phyloP scores from a whole-genome alignment of 2,113 vertebrate genomes.

The Charadrius vociferus region DNA sequence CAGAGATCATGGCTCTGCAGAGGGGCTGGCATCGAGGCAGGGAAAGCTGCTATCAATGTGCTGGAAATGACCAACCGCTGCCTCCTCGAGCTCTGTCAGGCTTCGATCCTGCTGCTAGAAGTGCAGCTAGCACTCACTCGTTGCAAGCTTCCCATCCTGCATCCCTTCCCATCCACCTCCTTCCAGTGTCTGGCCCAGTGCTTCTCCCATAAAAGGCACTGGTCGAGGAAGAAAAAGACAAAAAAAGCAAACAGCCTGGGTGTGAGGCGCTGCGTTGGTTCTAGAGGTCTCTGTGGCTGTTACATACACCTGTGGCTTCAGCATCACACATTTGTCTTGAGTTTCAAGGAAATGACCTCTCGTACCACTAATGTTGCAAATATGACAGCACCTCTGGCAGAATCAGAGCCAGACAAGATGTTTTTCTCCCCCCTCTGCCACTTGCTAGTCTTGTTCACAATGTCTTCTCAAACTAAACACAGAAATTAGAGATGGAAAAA shows the following conservation, averaged over 20 bases:
- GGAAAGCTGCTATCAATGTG: rapidly evolving
- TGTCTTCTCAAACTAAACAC: neutral
- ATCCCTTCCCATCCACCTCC: neutral
- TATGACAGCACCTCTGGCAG: neutral
- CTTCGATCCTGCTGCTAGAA: neutral
- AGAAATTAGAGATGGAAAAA: neutral
- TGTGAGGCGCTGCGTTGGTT: neutral
- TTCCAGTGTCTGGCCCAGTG: neutral
- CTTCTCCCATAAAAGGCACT: neutral
- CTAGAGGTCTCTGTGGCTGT: neutral
- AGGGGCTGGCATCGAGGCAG: neutral
- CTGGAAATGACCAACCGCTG: rapidly evolving
- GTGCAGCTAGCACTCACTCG: neutral
- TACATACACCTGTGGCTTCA: neutral
- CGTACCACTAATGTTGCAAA: neutral
- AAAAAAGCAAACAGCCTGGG: neutral
- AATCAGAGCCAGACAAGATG: neutral
- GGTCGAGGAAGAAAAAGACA: neutral
- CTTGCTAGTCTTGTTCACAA: neutral
- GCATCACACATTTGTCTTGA: neutral
- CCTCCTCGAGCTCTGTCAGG: neutral
- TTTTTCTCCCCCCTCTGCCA: neutral
- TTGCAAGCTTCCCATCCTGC: neutral
- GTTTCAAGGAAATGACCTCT: neutral
- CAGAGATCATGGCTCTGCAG: neutral